These are phyloP conservation scores for Pyrgus malvae DNA, from an alignment of 2,888 invertebrate species.

Conservation along the genomic window DNA sequence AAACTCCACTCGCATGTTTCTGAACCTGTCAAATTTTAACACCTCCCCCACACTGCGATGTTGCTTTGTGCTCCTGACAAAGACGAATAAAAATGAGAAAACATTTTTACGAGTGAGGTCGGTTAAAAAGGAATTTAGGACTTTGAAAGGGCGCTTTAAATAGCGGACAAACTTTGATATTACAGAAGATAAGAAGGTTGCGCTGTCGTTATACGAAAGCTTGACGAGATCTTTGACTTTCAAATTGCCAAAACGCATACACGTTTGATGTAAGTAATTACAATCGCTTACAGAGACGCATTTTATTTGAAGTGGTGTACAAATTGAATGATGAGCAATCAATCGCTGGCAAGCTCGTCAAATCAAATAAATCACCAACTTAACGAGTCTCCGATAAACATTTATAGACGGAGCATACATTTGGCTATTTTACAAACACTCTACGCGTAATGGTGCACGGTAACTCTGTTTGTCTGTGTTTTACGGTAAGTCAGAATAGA, in stretches of 20 bases:
- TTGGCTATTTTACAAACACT: constrained; percentile 77
- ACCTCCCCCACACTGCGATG: constrained; percentile 1
- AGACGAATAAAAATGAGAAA: neutral
- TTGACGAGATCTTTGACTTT: too few species aligned
- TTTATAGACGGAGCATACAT: constrained; percentile 58
- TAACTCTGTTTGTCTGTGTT: constrained; percentile 59
- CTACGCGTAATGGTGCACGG: constrained; percentile 69
- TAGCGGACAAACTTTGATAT: too few species aligned
- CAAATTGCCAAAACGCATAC: neutral
- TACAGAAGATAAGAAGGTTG: too few species aligned
- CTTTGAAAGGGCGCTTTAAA: neutral
- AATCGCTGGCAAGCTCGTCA: constrained; percentile 62
- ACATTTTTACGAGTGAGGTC: neutral
- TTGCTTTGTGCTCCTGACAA: constrained; percentile 15
- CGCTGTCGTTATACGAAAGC: too few species aligned
- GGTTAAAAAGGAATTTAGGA: too few species aligned
- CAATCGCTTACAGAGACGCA: constrained; percentile 12
- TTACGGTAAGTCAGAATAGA: constrained; percentile 59
- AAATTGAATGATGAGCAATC: constrained; percentile 50
- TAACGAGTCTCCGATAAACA: constrained; percentile 72
- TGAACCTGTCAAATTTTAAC: constrained; percentile 21
- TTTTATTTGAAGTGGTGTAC: constrained; percentile 51
- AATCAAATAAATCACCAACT: constrained; percentile 70
- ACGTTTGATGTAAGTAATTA: neutral
- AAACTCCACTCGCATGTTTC: neutral